Base-by-base conservation (phyloP, 2,888 invertebrate genomes). In the Perdita meconis region DNA sequence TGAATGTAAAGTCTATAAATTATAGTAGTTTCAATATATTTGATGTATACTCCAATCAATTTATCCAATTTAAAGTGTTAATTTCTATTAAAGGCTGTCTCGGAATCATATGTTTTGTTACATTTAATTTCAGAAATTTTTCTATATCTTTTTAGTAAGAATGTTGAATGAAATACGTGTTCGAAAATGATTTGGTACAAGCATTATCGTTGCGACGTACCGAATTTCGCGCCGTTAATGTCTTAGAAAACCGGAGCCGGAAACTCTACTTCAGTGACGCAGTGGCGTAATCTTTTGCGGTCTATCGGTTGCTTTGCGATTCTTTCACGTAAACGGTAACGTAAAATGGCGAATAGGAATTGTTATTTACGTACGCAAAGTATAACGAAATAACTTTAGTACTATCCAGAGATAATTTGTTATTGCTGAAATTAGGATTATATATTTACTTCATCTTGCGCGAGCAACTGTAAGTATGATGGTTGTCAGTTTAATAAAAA, bases 321-420 rank as follows among this genome's bases (percentile, higher is more conserved):
- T 87, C 78, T 84, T 76, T 77, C 77, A 74, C 77, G 60, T 76
- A 76, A 82, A 76, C 74, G 80, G 81, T 81, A 50, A 82, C 81
- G 79, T 86, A 87, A 88, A 88, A 89, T 89, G 90, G 89, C 89
- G 86, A 90, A 83, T 78, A 82, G 82, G 78, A 85, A 81, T 89
- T 89, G 88, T 90, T 88, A 87, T 89, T 90, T 89, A 86, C 85
- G 83, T 68, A 60, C 47, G 68, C 73, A 75, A 57, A 78, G 63
- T 57, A 68, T 74, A 81, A 71, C 71, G 55, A 82, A 78, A 72
- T 82, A 84, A 82, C 30, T 78, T 44, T 42, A 56, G 50, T 60
- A 74, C 51, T 13, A 64, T 66, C 51, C 19, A 59, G 47, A 24
- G 36, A 68, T 30, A 60, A 75, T 66, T 61, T 56, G 22, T 56